Percentiles rank a stretch among this genome's conserved stretches.
Conservation (phyloP, 2,113 vertebrate species). For the Dryoscopus gambensis region DNA sequence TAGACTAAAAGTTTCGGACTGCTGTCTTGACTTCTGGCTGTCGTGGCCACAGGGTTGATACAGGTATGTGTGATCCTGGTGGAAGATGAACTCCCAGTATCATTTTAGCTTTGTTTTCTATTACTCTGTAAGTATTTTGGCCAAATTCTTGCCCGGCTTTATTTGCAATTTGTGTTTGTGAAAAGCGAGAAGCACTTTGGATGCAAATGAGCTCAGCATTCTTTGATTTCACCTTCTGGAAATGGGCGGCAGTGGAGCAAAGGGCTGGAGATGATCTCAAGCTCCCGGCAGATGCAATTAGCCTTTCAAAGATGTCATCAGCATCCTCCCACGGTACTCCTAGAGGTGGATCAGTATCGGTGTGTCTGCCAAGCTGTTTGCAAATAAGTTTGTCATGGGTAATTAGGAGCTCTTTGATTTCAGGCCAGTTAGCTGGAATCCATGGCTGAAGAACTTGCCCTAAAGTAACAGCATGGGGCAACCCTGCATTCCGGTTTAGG, state of each 20-base stretch:
- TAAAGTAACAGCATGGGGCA: background rate
- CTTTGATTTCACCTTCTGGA: constrained; percentile 18
- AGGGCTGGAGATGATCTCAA: background rate
- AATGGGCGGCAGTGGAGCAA: background rate
- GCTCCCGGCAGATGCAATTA: background rate
- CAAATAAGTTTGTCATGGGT: constrained; percentile 8
- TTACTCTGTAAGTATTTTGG: background rate
- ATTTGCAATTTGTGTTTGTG: background rate
- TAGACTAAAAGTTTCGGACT: background rate
- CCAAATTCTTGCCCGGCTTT: background rate
- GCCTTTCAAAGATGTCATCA: constrained; percentile 1
- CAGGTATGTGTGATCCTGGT: background rate
- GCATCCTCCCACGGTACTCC: background rate
- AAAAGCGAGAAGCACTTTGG: background rate
- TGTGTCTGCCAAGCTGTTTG: background rate
- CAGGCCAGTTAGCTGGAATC: background rate
- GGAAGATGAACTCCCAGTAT: background rate
- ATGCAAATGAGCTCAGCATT: background rate
- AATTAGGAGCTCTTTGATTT: constrained; percentile 3
- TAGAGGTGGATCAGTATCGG: background rate
- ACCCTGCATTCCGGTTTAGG: background rate
- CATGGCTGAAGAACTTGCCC: background rate
- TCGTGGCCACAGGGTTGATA: accelerated
- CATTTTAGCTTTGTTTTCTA: background rate
- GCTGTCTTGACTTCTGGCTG: accelerated